Base-by-base conservation (phyloP, 2,888 invertebrate genomes). In the Drosophila monieri region DNA sequence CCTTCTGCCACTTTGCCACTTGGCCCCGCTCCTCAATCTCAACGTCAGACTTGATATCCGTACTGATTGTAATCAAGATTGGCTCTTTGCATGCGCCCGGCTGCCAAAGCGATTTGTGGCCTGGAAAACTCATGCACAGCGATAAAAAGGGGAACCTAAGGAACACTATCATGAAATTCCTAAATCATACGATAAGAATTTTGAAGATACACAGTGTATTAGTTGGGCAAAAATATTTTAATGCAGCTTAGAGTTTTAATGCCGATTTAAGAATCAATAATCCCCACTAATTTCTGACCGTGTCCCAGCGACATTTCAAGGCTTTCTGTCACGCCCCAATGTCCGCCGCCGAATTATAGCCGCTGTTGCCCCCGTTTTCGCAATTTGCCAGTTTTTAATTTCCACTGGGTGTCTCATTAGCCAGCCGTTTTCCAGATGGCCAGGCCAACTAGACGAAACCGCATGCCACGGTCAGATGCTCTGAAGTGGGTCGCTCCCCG, bases 41-140 rank as follows among this genome's bases (percentile, higher is more conserved):
- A 59, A 81, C 32, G 52, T 18, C 43, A 14, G 61, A 86, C 66
- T 52, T 52, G 67, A 77, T 68, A 47, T 43, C 65, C 52, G 27
- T 30, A 60, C 66, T 78, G 84, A 84, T 84, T 84, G 88, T 84
- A 88, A 84, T 84, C 88, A 74, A 88, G 86, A 86, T 88, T 84
- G 88, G 80, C 86, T 86, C 72, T 78, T 83, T 87, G 84, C 80
- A 70, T 83, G 84, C 58, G 80, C 85, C 48, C 55, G 66, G 48
- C 78, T 79, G 76, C 86, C 74, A 84, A 69, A 71, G 62, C 84
- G 74, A 86, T 88, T 88, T 84, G 84, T 80, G 84, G 74, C 75
- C 67, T 74, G 84, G 66, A 75, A 83, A 88, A 79, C 80, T 74
- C 76, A 73, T 80, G 21, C 43, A 41, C 41, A 18, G 41, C 9